Conservation (phyloP, 2,113 vertebrate species). For the Gambusia affinis region DNA sequence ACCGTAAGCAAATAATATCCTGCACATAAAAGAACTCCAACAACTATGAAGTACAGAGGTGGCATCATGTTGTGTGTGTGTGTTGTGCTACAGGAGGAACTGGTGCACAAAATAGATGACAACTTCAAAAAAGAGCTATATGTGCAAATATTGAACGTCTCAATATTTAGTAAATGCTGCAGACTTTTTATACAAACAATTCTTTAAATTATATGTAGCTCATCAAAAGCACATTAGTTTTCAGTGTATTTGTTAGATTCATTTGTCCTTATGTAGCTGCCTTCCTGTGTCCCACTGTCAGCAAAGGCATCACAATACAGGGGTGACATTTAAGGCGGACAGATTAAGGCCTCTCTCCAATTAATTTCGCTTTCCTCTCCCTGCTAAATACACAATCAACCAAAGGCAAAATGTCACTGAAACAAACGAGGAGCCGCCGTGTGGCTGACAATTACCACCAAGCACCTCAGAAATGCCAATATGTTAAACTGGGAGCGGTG, state of each 20-base stretch:
- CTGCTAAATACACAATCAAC: slow-evolving; percentile 84
- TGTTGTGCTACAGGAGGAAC: too few relatives aligned
- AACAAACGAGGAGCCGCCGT: slow-evolving; percentile 76
- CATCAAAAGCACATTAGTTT: slow-evolving; percentile 8
- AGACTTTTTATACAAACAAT: slow-evolving; percentile 6
- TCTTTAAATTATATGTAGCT: slow-evolving; percentile 9
- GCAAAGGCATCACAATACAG: slow-evolving; percentile 61
- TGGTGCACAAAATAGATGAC: too few relatives aligned
- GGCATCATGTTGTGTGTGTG: too few relatives aligned
- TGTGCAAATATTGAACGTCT: too few relatives aligned
- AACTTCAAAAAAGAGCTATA: too few relatives aligned
- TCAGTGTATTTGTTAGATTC: slow-evolving; percentile 20
- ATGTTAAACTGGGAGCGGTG: slow-evolving; percentile 73
- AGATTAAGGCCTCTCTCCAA: slow-evolving; percentile 80
- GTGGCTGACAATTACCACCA: slow-evolving; percentile 79
- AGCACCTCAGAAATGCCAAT: slow-evolving; percentile 82
- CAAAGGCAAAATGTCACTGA: slow-evolving; percentile 83
- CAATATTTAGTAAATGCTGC: background rate
- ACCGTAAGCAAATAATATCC: too few relatives aligned
- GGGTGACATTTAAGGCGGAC: slow-evolving; percentile 83
- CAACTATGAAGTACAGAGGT: too few relatives aligned
- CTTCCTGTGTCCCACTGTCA: slow-evolving; percentile 49
- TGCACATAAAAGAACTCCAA: too few relatives aligned
- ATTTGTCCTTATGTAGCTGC: slow-evolving; percentile 5
- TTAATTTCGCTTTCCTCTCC: slow-evolving; percentile 79